phyloP scores from a whole-genome alignment of 2,888 invertebrate genomes.

The Mythimna ferrago region DNA sequence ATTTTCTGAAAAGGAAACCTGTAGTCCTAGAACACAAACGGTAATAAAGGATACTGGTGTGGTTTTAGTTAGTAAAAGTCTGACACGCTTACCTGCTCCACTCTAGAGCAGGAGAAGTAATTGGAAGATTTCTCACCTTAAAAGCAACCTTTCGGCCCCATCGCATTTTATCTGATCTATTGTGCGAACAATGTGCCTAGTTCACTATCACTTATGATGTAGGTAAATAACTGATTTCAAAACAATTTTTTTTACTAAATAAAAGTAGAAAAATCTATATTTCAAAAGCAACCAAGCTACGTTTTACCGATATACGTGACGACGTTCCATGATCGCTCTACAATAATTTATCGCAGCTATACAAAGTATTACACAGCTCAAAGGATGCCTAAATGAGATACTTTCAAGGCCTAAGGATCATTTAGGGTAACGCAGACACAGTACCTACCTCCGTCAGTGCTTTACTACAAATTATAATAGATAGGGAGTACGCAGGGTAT shows the following conservation, averaged over 20 bases:
- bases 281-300: neutral
- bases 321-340: conserved; percentile 7
- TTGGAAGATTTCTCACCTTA: too few species aligned
- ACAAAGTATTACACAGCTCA: conserved; percentile 36
- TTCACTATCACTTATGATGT: too few species aligned
- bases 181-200: too few species aligned
- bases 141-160: too few species aligned
- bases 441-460: conserved; percentile 11
- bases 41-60: too few species aligned
- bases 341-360: conserved; percentile 36
- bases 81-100: too few species aligned
- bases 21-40: too few species aligned
- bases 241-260: neutral
- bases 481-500: conserved; percentile 34
- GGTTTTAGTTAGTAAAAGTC: too few species aligned
- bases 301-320: conserved; percentile 11
- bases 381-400: conserved; percentile 39
- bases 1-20: too few species aligned
- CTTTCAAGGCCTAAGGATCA: conserved; percentile 24
- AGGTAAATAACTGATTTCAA: neutral
- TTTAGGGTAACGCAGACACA: conserved; percentile 24
- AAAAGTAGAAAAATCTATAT: neutral
- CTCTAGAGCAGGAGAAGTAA: too few species aligned
- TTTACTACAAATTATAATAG: conserved; percentile 46
- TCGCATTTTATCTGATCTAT: too few species aligned